phyloP scores from a whole-genome alignment of 2,888 invertebrate genomes.

The Harpalus rufipes region DNA sequence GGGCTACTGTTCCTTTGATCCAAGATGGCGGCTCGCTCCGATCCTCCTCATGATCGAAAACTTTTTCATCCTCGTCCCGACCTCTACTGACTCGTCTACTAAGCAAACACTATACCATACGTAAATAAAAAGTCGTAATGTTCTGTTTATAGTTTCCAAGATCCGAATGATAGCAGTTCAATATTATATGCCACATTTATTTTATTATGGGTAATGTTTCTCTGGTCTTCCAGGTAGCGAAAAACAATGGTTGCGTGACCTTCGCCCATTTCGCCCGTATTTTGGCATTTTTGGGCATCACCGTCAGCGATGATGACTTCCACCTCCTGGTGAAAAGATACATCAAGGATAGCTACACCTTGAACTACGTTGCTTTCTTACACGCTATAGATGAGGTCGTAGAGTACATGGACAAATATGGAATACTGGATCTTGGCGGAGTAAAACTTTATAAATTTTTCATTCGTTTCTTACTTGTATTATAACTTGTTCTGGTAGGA shows the following conservation, averaged over 20 bases:
- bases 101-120: too few species aligned
- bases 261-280: conserved; percentile 88
- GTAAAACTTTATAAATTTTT: conserved; percentile 73
- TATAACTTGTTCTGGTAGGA: conserved; percentile 74
- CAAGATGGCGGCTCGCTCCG: too few species aligned
- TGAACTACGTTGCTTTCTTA: conserved; percentile 89
- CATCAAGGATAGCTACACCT: conserved; percentile 86
- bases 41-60: too few species aligned
- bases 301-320: conserved; percentile 86
- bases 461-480: background rate
- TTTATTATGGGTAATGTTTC: too few species aligned
- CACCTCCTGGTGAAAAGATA: conserved; percentile 86
- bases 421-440: conserved; percentile 79
- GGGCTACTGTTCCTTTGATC: too few species aligned
- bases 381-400: conserved; percentile 84
- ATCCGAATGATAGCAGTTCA: too few species aligned
- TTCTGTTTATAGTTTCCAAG: too few species aligned
- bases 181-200: too few species aligned
- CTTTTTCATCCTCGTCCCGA: too few species aligned
- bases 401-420: conserved; percentile 80
- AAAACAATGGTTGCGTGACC: conserved; percentile 87
- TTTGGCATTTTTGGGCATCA: conserved; percentile 84
- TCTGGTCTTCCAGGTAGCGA: conserved; percentile 80
- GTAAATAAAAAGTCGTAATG: too few species aligned
- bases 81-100: too few species aligned